phyloP scores from a whole-genome alignment of 2,113 vertebrate genomes.

The Pontoporia blainvillei region DNA sequence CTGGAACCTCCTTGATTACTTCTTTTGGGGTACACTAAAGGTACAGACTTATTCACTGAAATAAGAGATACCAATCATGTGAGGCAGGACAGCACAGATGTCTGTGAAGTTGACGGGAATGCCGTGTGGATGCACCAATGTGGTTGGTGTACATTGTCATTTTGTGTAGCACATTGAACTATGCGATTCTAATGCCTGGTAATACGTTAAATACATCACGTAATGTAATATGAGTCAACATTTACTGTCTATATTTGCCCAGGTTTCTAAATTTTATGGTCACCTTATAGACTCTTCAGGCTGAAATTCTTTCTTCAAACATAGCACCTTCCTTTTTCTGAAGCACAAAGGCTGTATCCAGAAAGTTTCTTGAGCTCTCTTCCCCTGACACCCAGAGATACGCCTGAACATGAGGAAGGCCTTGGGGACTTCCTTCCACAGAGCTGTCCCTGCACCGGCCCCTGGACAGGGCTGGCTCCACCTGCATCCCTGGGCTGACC shows the following conservation, averaged over 20 bases:
- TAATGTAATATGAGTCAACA: neutral
- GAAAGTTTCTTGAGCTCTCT: neutral
- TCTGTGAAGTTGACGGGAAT: rapidly evolving
- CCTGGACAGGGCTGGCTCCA: neutral
- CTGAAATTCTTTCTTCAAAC: neutral
- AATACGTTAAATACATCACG: neutral
- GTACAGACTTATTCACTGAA: neutral
- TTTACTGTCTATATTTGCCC: neutral
- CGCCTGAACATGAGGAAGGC: neutral
- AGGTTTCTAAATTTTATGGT: neutral
- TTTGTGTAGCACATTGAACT: neutral
- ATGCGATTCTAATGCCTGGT: neutral
- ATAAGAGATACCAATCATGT: neutral
- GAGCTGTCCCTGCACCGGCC: too few species aligned
- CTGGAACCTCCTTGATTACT: neutral
- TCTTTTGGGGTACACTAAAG: neutral
- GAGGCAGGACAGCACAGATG: neutral
- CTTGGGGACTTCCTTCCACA: neutral
- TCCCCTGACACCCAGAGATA: neutral
- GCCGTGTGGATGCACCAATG: rapidly evolving
- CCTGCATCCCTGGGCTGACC: neutral
- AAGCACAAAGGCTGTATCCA: neutral
- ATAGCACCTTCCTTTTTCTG: neutral
- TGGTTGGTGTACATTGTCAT: neutral
- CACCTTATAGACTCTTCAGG: neutral